These are phyloP conservation scores for Calephelis nemesis DNA, from an alignment of 1,140 invertebrate species.

Conservation along the genomic window DNA sequence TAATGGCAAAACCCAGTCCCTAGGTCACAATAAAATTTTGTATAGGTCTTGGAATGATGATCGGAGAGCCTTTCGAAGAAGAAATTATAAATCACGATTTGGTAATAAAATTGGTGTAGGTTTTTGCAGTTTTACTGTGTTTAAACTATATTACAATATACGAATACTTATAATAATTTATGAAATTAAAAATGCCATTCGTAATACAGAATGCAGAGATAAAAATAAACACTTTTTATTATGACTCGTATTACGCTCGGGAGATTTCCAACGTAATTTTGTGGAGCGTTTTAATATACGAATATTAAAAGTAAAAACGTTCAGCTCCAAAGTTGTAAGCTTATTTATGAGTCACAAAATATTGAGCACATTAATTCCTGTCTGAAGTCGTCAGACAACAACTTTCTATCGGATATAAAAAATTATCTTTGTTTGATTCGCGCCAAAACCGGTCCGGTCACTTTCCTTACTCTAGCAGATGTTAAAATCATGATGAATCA, in stretches of 20 bases:
- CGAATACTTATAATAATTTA: too few species aligned
- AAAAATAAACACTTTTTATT: background rate
- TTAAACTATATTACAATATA: too few species aligned
- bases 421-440: slow-evolving; percentile 32
- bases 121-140: too few species aligned
- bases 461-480: slow-evolving; percentile 56
- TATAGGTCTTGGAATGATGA: too few species aligned
- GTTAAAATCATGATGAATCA: slow-evolving; percentile 67
- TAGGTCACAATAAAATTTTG: too few species aligned
- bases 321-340: background rate
- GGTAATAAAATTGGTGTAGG: too few species aligned
- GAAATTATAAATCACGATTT: too few species aligned
- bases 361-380: slow-evolving; percentile 5
- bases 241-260: background rate
- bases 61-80: too few species aligned
- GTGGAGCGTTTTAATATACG: background rate
- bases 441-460: slow-evolving; percentile 61
- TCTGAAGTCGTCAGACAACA: slow-evolving; percentile 11
- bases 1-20: too few species aligned
- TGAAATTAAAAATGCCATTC: too few species aligned
- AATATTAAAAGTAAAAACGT: background rate
- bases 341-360: slow-evolving; percentile 5
- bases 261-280: background rate
- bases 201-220: too few species aligned
- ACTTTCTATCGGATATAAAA: slow-evolving; percentile 18